These are phyloP conservation scores for Sarcophaga caerulescens DNA, from an alignment of 2,888 invertebrate species.

Conservation along the genomic window DNA sequence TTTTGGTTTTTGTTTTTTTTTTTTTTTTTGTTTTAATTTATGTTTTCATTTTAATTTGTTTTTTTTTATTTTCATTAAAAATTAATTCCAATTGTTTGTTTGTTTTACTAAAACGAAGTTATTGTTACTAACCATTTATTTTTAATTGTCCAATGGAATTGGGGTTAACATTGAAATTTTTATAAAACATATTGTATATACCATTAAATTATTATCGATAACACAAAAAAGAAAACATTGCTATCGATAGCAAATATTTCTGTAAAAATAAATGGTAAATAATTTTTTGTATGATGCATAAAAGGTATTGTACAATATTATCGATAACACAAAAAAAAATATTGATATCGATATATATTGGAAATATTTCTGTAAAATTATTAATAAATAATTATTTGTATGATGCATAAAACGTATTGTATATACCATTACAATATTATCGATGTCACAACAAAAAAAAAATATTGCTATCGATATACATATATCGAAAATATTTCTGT, in stretches of 20 bases:
- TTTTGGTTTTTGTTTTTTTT: conserved; percentile 53
- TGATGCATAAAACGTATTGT: too few relatives aligned
- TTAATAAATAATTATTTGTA: not conserved
- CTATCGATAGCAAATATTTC: too few relatives aligned
- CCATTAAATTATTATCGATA: not conserved
- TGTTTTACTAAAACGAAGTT: conserved; percentile 17
- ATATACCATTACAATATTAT: too few relatives aligned
- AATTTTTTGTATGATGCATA: too few relatives aligned
- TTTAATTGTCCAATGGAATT: not conserved
- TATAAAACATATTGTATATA: too few relatives aligned
- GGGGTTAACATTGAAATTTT: not conserved
- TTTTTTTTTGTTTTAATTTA: conserved; percentile 46
- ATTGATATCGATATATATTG: conserved; percentile 21
- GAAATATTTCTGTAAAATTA: not conserved
- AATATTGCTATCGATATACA: too few relatives aligned
- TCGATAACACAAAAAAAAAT: not conserved
- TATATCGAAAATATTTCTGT: not conserved
- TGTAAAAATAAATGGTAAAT: not conserved
- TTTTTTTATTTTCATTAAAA: conserved; percentile 24
- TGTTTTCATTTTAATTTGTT: conserved; percentile 4
- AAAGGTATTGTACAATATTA: too few relatives aligned
- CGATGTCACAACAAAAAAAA: too few relatives aligned
- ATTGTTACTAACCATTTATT: conserved; percentile 15
- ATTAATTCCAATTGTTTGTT: conserved; percentile 23
- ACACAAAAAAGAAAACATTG: too few relatives aligned